Base-by-base conservation (phyloP, 2,888 invertebrate species). In the Xanthia icteritia region DNA sequence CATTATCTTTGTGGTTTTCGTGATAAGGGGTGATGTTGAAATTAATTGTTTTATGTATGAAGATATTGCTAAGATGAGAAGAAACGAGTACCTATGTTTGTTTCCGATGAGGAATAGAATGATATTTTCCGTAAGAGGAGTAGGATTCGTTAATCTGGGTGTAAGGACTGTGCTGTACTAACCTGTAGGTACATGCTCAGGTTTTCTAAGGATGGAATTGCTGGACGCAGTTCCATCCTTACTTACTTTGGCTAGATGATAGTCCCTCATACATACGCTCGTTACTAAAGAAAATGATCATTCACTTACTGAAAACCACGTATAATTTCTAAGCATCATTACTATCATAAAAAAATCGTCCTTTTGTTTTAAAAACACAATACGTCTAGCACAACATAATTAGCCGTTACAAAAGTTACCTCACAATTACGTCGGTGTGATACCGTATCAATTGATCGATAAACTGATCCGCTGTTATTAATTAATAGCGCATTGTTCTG, bases 401-500 rank as follows among this genome's bases (percentile, higher is more conserved):
- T 78, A 73, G 4, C 8, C 8, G 51, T 13, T 66, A 68, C 54
- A 64, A 58, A 67, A 73, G 61, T 88, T 84, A 82, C 73, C 48
- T 76, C 73, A 86, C 61, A 78, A 77, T 87, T 87, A 85, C 70
- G 68, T 61, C 23, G 56, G 27, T 77, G 64, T 79, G 56, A 73
- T 80, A 78, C 68, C 74, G 54, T 69, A 82, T 73, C 71, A 64
- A 82, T 81, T 63, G 78, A 81, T 89, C 64, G 84, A 81, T 88
- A 81, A 87, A 79, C 65, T 76, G 76, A 81, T 84, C 80, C 67
- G 64, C 68, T 70, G 81, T 84, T 81, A 81, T 77, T 88, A 83
- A 89, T 88, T 88, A 83, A 83, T 76, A 66, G 69, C 31, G 77
- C 86, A 90, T 90, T 89, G 88, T 89, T 89, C 84, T 82, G 77